phyloP scores from a whole-genome alignment of 2,888 invertebrate species.

The Watsonalla cultraria region DNA sequence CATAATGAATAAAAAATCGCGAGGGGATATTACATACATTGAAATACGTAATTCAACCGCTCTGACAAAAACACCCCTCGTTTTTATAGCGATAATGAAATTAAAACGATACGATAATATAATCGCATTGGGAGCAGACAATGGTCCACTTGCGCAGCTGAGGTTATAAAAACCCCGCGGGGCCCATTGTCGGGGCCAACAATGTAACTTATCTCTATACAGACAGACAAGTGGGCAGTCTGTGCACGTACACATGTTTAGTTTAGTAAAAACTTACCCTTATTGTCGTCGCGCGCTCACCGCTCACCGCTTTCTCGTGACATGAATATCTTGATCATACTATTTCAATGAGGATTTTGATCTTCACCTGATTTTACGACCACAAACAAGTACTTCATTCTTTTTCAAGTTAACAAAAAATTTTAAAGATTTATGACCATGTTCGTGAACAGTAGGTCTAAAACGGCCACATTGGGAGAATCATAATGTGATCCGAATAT shows the following conservation, averaged over 20 bases:
- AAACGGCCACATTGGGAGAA: no score
- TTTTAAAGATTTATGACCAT: no score
- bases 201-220: constrained; percentile 11
- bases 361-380: no score
- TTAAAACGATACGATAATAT: constrained; percentile 34
- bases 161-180: constrained; percentile 52
- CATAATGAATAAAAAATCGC: constrained; percentile 66
- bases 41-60: constrained; percentile 16
- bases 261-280: constrained; percentile 13
- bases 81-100: constrained; percentile 29
- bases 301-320: no score
- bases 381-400: no score
- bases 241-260: constrained; percentile 28
- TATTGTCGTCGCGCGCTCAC: constrained; percentile 7
- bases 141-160: constrained; percentile 69
- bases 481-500: no score
- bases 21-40: constrained; percentile 31
- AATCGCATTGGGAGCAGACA: constrained; percentile 54
- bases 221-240: constrained; percentile 25
- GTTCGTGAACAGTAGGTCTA: no score
- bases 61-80: constrained; percentile 7
- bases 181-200: constrained; percentile 6
- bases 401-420: no score
- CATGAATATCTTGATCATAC: no score
- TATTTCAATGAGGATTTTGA: no score